phyloP scores from a whole-genome alignment of 2,113 vertebrate species.

The Thinocorus orbignyianus region DNA sequence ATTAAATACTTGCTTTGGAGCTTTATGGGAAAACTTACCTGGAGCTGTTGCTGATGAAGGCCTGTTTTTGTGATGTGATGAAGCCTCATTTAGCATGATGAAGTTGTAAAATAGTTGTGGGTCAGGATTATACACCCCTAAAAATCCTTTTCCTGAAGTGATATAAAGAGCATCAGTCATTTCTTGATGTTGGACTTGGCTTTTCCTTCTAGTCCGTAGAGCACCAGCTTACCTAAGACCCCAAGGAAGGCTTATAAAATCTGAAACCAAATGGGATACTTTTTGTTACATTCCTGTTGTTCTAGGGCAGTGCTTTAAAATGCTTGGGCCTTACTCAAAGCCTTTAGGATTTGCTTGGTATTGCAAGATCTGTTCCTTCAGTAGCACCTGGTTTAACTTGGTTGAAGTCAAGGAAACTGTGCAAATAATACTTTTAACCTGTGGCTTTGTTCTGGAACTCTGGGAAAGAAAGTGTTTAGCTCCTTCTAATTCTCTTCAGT shows the following conservation, averaged over 20 bases:
- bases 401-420: not conserved
- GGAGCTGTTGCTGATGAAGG: not conserved
- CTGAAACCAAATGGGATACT: not conserved
- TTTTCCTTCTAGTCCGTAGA: not conserved
- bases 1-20: rapidly evolving
- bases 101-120: constrained; percentile 66
- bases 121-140: constrained; percentile 78
- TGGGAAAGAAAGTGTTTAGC: rapidly evolving
- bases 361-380: not conserved
- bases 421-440: not conserved
- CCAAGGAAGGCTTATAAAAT: not conserved
- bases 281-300: not conserved
- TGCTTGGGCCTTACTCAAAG: not conserved
- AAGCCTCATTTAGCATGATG: not conserved
- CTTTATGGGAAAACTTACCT: not conserved
- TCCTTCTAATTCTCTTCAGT: not conserved
- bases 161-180: not conserved
- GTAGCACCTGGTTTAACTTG: not conserved
- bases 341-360: not conserved
- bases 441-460: not conserved
- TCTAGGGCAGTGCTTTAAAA: not conserved
- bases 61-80: rapidly evolving
- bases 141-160: constrained; percentile 77
- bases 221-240: not conserved
- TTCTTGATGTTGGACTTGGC: not conserved